Base-by-base conservation (phyloP, 2,888 invertebrate species). In the Drosophila pseudotalamancana region DNA sequence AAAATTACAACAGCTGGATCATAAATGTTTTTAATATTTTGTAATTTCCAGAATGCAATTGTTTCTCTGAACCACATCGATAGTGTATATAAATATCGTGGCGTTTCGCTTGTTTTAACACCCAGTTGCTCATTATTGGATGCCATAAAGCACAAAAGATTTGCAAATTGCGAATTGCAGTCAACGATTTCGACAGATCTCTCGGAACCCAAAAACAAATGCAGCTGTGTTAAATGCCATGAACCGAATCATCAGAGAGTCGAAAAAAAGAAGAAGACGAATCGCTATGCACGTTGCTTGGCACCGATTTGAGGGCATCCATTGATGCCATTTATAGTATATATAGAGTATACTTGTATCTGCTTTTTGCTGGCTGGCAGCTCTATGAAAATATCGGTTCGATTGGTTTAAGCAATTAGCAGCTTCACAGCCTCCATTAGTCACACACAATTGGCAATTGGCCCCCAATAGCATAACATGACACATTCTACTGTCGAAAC, bases 401-500 rank as follows among this genome's bases (percentile, higher is more conserved):
- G 39, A 72, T 83, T 72, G 87, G 63, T 62, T 65, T 34, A 63
- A 73, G 12, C 80, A 81, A 81, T 81, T 81, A 81, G 57, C 87
- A 61, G 70, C 48, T 57, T 69, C 68, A 64, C 81, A 77, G 42
- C 37, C 25, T 50, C 39, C 63, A 83, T 81, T 80, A 83, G 81
- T 77, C 80, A 87, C 70, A 68, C 65, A 32, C 63, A 67, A 64
- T 66, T 70, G 69, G 48, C 72, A 72, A 86, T 72, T 76, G 65
- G 63, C 59, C 55, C 63, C 57, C 62, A 72, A 74, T 62, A 62
- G 61, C 37, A 31, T 19, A 42, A 54, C 29, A 53, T 45, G 56
- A 49, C 65, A 64, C 48, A 45, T 31, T 39, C 39, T 40, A 57
- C 32, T 56, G 46, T 42, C 53, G 23, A 48, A 57, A 54, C 42